phyloP scores from a whole-genome alignment of 2,113 vertebrate species.

The Gasterosteus nipponicus region DNA sequence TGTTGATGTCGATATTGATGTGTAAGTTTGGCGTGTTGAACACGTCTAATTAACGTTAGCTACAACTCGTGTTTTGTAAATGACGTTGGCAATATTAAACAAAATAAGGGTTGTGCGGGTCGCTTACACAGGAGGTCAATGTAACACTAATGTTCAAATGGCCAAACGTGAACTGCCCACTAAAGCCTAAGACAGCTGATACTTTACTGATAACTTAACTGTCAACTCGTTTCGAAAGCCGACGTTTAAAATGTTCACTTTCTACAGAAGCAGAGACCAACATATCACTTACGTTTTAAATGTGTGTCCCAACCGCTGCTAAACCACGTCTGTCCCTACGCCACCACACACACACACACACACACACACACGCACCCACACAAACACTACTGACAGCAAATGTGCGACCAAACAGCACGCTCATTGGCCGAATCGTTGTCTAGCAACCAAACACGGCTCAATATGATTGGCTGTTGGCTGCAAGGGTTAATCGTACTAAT shows the following conservation, averaged over 20 bases:
- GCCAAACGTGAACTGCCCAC: background rate
- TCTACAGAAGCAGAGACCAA: rapidly evolving
- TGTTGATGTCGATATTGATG: background rate
- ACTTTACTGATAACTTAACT: background rate
- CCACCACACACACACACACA: background rate
- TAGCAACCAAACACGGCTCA: slow-evolving; percentile 69
- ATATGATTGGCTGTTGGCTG: slow-evolving; percentile 61
- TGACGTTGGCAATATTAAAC: background rate
- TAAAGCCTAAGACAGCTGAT: too few relatives aligned
- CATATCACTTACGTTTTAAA: slow-evolving; percentile 13
- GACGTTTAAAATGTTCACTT: background rate
- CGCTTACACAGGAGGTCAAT: background rate
- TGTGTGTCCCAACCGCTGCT: background rate
- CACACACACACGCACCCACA: too few relatives aligned
- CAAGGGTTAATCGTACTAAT: background rate
- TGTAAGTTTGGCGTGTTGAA: background rate
- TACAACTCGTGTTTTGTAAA: background rate
- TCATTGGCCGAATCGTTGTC: slow-evolving; percentile 73
- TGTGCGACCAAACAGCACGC: slow-evolving; percentile 40
- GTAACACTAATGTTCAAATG: background rate
- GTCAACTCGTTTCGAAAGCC: background rate
- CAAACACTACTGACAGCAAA: background rate
- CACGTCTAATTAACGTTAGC: background rate
- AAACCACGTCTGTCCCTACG: background rate
- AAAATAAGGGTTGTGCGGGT: background rate